These are phyloP conservation scores for Podarcis cretensis DNA, from an alignment of 2,113 vertebrate genomes.

Conservation along the genomic window DNA sequence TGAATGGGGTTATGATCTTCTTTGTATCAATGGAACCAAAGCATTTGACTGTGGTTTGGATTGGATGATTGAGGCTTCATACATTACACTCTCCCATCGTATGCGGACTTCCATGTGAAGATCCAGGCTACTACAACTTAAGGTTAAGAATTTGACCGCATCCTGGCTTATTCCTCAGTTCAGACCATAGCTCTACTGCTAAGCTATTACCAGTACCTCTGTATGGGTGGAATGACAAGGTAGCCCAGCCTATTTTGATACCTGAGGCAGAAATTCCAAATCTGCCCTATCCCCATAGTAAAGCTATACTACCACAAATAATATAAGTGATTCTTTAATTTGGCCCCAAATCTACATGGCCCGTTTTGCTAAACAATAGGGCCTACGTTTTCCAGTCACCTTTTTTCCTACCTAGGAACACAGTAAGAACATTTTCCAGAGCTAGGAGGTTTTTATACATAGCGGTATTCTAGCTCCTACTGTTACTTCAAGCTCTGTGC, in stretches of 20 bases:
- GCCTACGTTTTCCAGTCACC: too few species aligned
- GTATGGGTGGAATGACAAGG: background rate
- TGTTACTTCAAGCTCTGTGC: background rate
- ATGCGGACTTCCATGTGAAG: background rate
- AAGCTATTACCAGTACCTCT: too few species aligned
- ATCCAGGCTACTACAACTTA: background rate
- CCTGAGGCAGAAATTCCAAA: background rate
- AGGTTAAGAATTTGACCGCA: too few species aligned
- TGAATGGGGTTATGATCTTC: conserved; percentile 9
- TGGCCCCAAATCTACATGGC: background rate
- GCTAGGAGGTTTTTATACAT: background rate
- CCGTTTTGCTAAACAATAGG: background rate
- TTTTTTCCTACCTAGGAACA: too few species aligned
- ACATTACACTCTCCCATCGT: background rate
- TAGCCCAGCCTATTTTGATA: background rate
- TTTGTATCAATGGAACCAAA: background rate
- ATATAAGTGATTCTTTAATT: background rate
- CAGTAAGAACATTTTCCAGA: background rate
- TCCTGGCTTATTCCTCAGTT: too few species aligned
- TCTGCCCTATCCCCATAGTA: too few species aligned
- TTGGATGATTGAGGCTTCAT: background rate
- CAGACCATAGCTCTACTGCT: background rate
- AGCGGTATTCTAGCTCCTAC: background rate
- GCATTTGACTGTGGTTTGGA: too few species aligned
- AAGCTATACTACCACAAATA: background rate